phyloP scores from a whole-genome alignment of 1,140 invertebrate species.

The Brachionus sp. region DNA sequence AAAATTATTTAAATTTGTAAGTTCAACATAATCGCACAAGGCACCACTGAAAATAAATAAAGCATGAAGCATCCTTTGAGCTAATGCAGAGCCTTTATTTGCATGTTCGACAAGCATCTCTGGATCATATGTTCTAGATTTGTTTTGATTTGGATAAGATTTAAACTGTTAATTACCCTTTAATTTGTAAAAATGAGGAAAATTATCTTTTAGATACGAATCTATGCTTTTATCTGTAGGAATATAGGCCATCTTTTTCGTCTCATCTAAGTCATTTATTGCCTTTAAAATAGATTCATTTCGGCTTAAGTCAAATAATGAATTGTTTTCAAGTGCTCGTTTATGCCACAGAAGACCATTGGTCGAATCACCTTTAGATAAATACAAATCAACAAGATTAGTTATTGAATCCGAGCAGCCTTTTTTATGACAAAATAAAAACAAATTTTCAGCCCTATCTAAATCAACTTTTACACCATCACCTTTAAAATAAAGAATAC shows the following conservation, averaged over 20 bases:
- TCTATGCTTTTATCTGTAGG: not conserved
- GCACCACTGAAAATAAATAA: not conserved
- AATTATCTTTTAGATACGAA: not conserved
- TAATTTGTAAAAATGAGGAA: not conserved
- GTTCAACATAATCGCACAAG: not conserved
- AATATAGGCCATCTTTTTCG: not conserved
- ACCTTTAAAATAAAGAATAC: not conserved
- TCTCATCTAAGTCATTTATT: not conserved
- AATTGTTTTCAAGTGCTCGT: not conserved
- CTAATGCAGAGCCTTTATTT: not conserved
- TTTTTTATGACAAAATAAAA: not conserved
- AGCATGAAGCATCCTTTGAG: not conserved
- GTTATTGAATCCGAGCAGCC: not conserved
- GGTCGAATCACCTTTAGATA: not conserved
- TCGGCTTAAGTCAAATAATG: not conserved
- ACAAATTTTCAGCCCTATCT: constrained; percentile 17
- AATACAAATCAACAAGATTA: not conserved
- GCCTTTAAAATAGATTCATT: not conserved
- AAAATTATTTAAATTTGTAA: not conserved
- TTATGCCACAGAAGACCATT: not conserved
- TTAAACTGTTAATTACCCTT: not conserved
- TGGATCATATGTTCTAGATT: not conserved
- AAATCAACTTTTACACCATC: not conserved
- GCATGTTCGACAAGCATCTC: not conserved
- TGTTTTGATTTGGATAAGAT: not conserved